Evolutionary conservation across 2,888 invertebrate genomes (phyloP).

Genomic region (Dromius quadrimaculatus): DNA sequence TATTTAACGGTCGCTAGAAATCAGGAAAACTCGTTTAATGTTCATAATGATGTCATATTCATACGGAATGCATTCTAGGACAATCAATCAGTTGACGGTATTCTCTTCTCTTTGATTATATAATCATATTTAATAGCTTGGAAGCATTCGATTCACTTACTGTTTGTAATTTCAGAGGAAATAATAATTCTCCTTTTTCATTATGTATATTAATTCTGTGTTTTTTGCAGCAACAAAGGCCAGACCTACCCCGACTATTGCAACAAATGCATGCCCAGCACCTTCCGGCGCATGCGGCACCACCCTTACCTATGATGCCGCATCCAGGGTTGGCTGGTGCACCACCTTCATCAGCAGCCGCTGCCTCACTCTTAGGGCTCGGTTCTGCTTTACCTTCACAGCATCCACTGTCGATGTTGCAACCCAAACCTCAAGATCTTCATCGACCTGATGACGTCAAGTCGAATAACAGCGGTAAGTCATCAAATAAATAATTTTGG

Average conservation of each 20-base stretch:
- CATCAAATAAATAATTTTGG: neutral
- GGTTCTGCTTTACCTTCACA: constrained; percentile 77
- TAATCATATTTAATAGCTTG: too few relatives aligned
- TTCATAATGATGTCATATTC: too few relatives aligned
- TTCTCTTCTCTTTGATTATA: too few relatives aligned
- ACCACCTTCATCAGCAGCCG: constrained; percentile 70
- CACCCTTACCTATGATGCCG: constrained; percentile 79
- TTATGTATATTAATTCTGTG: constrained; percentile 57
- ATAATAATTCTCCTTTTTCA: too few relatives aligned
- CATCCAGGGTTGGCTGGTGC: constrained; percentile 74
- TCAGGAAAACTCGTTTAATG: too few relatives aligned
- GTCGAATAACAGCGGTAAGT: constrained; percentile 78
- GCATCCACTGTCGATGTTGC: constrained; percentile 82
- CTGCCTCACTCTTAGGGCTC: constrained; percentile 72
- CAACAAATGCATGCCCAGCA: constrained; percentile 94
- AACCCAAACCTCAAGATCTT: constrained; percentile 82
- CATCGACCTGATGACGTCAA: constrained; percentile 82
- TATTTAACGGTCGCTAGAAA: too few relatives aligned
- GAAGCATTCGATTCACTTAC: too few relatives aligned
- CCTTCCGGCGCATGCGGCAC: constrained; percentile 79
- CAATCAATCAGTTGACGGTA: too few relatives aligned
- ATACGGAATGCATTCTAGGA: too few relatives aligned
- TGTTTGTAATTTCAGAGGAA: too few relatives aligned
- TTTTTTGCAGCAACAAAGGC: constrained; percentile 88
- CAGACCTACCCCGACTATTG: constrained; percentile 83